Evolutionary conservation across 2,797 vertebrate genomes (phyloP).

Genomic region (Sphaeramia orbicularis): DNA sequence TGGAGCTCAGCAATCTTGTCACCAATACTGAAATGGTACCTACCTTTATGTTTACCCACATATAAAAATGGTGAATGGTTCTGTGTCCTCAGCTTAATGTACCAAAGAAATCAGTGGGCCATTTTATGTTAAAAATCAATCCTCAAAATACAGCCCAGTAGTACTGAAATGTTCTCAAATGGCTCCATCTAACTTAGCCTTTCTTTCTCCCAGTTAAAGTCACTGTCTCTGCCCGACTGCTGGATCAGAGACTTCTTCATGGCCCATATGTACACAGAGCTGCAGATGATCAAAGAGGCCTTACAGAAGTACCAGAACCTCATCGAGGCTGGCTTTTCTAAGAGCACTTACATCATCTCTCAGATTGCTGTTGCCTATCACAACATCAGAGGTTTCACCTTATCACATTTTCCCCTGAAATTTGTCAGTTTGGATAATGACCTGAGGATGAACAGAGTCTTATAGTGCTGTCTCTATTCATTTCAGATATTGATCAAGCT

Average conservation of each 20-base stretch:
- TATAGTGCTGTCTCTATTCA: constrained; percentile 9
- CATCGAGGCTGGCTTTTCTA: constrained; percentile 96
- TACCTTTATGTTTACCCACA: not conserved
- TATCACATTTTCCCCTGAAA: not conserved
- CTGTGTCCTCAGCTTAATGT: not conserved
- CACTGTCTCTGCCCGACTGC: constrained; percentile 95
- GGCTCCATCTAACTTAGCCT: not conserved
- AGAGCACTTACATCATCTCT: constrained; percentile 99
- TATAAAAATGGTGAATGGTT: not conserved
- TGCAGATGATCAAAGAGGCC: constrained; percentile 98
- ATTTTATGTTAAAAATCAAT: not conserved
- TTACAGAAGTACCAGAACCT: constrained; percentile 98
- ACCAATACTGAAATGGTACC: constrained; percentile 94
- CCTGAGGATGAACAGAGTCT: not conserved
- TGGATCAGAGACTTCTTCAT: constrained; percentile 99
- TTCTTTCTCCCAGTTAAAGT: constrained; percentile 88
- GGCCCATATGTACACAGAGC: constrained; percentile 98
- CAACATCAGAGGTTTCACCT: constrained; percentile 94
- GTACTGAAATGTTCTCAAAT: not conserved
- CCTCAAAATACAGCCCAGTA: not conserved
- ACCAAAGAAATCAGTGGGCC: not conserved
- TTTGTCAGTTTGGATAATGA: not conserved
- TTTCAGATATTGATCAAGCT: constrained; percentile 97
- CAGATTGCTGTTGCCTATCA: constrained; percentile 99
- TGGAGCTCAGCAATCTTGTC: constrained; percentile 98